Percentiles rank a stretch among this genome's conserved stretches.
phyloP scores from a whole-genome alignment of 2,113 vertebrate species.

The Pogonocichla stellata region DNA sequence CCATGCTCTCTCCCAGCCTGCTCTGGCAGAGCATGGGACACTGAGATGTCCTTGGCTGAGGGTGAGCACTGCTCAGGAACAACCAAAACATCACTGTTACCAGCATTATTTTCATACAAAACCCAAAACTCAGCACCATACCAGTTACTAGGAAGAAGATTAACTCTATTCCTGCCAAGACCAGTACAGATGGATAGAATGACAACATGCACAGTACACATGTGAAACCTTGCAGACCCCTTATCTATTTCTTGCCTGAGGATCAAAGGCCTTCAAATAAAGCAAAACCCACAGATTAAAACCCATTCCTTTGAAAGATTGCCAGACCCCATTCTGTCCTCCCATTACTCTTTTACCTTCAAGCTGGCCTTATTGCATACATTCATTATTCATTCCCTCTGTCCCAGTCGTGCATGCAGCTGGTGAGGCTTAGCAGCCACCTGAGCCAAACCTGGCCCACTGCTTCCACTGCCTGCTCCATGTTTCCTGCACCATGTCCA shows the following conservation, averaged over 20 bases:
- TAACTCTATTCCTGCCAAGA: background rate
- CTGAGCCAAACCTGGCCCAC: background rate
- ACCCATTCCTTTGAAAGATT: background rate
- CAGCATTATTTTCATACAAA: background rate
- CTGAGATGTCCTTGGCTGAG: background rate
- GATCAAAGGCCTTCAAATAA: background rate
- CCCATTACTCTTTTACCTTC: background rate
- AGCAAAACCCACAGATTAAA: background rate
- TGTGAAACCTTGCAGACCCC: background rate
- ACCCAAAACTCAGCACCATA: background rate
- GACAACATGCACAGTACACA: background rate
- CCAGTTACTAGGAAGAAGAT: background rate
- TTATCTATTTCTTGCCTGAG: background rate
- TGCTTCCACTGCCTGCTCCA: background rate
- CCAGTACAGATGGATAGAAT: background rate
- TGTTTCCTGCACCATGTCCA: background rate
- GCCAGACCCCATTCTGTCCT: background rate
- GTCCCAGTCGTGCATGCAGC: background rate
- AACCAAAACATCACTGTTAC: background rate
- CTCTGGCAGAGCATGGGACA: background rate
- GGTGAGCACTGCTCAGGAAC: background rate
- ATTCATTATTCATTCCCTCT: background rate
- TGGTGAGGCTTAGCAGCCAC: background rate
- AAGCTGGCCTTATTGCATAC: background rate
- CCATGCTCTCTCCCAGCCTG: background rate